Evolutionary conservation across 2,797 vertebrate species (phyloP).

Genomic region (Malacoctenus gilli): DNA sequence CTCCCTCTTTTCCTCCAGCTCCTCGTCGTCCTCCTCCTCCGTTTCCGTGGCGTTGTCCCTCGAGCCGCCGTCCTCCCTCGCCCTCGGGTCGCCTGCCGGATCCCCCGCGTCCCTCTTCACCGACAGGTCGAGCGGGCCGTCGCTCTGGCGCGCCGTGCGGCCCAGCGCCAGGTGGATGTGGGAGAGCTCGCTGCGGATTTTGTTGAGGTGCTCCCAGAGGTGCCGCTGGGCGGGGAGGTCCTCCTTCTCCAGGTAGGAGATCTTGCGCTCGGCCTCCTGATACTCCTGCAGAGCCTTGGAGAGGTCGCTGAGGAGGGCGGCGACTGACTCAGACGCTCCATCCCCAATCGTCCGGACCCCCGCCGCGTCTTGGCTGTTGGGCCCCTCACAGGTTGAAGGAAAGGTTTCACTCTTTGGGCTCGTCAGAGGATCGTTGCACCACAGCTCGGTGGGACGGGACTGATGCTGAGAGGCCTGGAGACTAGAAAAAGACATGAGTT

Average conservation of each 20-base stretch:
- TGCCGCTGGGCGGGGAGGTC: constrained; percentile 86
- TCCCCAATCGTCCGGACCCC: constrained; percentile 45
- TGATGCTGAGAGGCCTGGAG: constrained; percentile 61
- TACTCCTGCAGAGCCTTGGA: constrained; percentile 91
- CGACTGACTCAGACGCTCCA: constrained; percentile 76
- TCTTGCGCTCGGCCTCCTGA: constrained; percentile 88
- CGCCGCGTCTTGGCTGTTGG: constrained; percentile 46
- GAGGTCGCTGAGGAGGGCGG: constrained; percentile 85
- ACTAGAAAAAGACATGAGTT: constrained; percentile 50
- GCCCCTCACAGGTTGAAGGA: constrained; percentile 42
- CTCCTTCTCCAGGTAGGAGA: constrained; percentile 85
- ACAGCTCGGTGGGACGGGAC: constrained; percentile 71
- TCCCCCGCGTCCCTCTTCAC: constrained; percentile 80
- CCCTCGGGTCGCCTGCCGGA: constrained; percentile 11
- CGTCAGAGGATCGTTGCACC: constrained; percentile 62
- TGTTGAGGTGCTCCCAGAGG: constrained; percentile 91
- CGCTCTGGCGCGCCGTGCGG: constrained; percentile 79
- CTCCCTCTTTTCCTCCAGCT: constrained; percentile 59
- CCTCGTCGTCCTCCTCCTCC: constrained; percentile 73
- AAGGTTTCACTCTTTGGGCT: constrained; percentile 69
- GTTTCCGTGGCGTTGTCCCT: constrained; percentile 62
- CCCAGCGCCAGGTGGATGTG: constrained; percentile 92
- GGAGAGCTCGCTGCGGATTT: constrained; percentile 92
- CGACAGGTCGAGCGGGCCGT: constrained; percentile 92
- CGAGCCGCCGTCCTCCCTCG: constrained; percentile 12